A percentile compares a stretch with the other conserved stretches of the same genome.
phyloP scores from a whole-genome alignment of 1,140 invertebrate species.

The Papilio dardanus region DNA sequence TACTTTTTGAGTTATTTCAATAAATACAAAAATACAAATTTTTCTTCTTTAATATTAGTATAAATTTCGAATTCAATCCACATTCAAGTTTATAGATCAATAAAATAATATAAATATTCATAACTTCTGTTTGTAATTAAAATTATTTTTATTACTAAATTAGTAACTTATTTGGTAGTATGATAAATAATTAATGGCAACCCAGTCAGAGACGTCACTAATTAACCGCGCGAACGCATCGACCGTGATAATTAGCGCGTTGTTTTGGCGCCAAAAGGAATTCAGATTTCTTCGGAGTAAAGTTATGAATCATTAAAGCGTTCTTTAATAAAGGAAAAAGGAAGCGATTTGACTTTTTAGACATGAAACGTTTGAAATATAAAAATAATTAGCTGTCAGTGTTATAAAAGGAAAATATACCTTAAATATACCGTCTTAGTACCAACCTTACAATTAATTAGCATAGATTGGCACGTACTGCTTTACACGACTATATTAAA shows the following conservation, averaged over 20 bases:
- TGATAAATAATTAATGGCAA: slow-evolving; percentile 28
- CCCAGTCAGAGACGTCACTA: not conserved
- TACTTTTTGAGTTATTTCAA: too few relatives aligned
- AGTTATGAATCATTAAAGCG: slow-evolving; percentile 24
- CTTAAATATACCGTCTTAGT: not conserved
- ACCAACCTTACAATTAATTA: slow-evolving; percentile 15
- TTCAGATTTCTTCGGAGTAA: not conserved
- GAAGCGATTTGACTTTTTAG: slow-evolving; percentile 16
- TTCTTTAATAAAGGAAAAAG: slow-evolving; percentile 38
- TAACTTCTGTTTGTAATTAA: too few relatives aligned
- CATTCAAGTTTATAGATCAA: too few relatives aligned
- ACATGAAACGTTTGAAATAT: slow-evolving; percentile 19
- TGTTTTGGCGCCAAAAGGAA: slow-evolving; percentile 40
- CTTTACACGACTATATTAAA: not conserved
- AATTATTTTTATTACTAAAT: too few relatives aligned
- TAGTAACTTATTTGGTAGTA: not conserved
- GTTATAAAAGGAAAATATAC: not conserved
- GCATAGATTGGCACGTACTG: not conserved
- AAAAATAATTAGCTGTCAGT: not conserved
- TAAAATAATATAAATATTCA: too few relatives aligned
- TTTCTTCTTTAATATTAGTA: too few relatives aligned
- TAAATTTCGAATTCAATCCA: too few relatives aligned
- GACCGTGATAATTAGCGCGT: slow-evolving; percentile 40
- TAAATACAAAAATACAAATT: too few relatives aligned
- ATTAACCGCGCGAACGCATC: slow-evolving; percentile 22